phyloP scores from a whole-genome alignment of 1,140 invertebrate species.

The Solenopsis fugax region DNA sequence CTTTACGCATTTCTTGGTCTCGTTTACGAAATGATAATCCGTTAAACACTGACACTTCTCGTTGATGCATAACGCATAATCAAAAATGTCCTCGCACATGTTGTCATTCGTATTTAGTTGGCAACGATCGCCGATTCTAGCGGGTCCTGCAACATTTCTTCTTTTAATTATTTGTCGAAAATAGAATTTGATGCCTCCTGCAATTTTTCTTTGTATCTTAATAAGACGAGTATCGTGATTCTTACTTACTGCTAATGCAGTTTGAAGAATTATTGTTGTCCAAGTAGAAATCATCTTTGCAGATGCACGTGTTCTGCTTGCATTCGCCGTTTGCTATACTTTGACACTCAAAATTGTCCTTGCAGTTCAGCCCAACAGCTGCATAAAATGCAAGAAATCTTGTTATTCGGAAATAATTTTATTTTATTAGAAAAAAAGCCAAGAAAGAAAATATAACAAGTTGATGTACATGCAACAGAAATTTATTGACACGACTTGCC shows the following conservation, averaged over 20 bases:
- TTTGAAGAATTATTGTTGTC: conserved; percentile 76
- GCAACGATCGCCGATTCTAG: conserved; percentile 64
- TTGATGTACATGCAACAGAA: neutral
- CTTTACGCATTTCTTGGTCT: conserved; percentile 61
- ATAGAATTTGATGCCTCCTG: neutral
- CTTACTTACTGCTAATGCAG: conserved; percentile 73
- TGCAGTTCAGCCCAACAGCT: conserved; percentile 71
- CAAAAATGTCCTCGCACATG: conserved; percentile 71
- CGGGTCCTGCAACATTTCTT: conserved; percentile 64
- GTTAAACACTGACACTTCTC: conserved; percentile 68
- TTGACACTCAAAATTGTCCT: conserved; percentile 35
- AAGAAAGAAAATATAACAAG: neutral
- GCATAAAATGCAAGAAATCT: neutral
- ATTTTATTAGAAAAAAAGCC: neutral
- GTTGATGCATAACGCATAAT: conserved; percentile 68
- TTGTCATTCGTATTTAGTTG: conserved; percentile 57
- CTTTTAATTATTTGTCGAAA: neutral
- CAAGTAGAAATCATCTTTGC: conserved; percentile 71
- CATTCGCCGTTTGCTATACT: conserved; percentile 73
- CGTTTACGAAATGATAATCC: conserved; percentile 67
- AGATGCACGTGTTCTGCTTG: conserved; percentile 70
- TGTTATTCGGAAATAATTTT: neutral
- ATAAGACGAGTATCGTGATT: neutral
- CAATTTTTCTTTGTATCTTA: neutral
- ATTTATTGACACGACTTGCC: neutral